Evolutionary conservation across 1,140 invertebrate genomes (phyloP), one percentile per base, ranked within the genome.

Genomic region (Zaprionus taronus): DNA sequence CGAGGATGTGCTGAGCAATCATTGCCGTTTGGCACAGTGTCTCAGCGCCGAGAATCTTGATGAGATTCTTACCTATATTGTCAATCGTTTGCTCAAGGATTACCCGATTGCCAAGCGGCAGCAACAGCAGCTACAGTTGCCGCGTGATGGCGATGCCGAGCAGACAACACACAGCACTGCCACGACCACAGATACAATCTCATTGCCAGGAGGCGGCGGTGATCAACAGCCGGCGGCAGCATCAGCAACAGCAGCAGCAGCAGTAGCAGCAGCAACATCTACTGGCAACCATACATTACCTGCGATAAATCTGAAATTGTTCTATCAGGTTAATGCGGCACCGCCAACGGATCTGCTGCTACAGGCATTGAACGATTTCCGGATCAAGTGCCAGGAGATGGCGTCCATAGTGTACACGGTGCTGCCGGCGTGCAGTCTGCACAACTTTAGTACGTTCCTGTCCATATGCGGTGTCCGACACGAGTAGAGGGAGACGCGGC

Each of bases 401-500:
- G 93, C 93, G 61, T 94, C 94, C 73, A 94, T 97, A 77, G 95
- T 95, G 38, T 95, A 95, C 55, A 97, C 96, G 11, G 94, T 96
- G 53, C 94, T 97, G 93, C 97, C 97, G 47, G 96, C 96, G 66
- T 94, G 95, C 75, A 95, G 96, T 92, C 93, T 97, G 85, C 96
- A 96, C 92, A 96, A 96, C 93, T 95, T 95, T 77, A 95, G 95
- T 94, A 96, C 96, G 80, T 96, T 96, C 92, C 93, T 97, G 72
- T 97, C 96, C 70, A 95, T 97, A 80, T 96, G 95, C 87, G 96
- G 95, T 38, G 94, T 96, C 36, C 93, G 95, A 74, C 95, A 95
- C 83, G 91, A 92, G 60, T 91, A 69, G 58, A 51, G 9, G 15
- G 34, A 41, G n/a, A 38, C 22, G 36, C 61, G 47, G 20, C 26